Evolutionary conservation across 2,888 invertebrate species (phyloP), one percentile per base, ranked within the genome.

Genomic region (Diplolepis rosae): DNA sequence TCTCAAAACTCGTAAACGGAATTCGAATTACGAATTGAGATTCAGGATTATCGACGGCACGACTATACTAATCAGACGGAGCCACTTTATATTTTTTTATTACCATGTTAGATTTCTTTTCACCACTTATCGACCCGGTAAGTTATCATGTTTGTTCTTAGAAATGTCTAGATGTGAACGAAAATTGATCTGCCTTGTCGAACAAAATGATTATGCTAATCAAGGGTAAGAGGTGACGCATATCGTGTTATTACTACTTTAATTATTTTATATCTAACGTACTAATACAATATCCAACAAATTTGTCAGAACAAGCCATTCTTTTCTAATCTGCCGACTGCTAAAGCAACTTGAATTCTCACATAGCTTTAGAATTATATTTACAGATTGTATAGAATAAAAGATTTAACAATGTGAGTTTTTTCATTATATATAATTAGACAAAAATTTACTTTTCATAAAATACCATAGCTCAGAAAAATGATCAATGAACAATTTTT

Each of bases 151-250:
- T 50, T 39, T 24, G 4, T 39, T 56, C 18, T 18, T 22, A 39
- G 24, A 24, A 39, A n/a, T 39, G 39, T 39, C 39, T 24, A 39
- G 61, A 61, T 39, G 39, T n/a, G 39, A 61, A 61, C 27, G 15
- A 42, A 35, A 61, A 61, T 61, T 61, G 61, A 61, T 61, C 39
- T 27, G 39, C 39, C 61, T 24, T 61, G 39, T 61, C 61, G 61
- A 61, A 61, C 61, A 61, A 61, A 61, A 61, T 42, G 61, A 61
- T 61, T 61, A 61, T 61, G 61, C 39, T 61, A 39, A 61, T 61
- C 39, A 61, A 24, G 39, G 27, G 24, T n/a, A 61, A 61, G 39
- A 61, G 61, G 61, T 61, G 61, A 39, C 39, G 61, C 24, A 39
- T 27, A 61, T 35, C 15, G 24, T 61, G 61, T 39, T 61, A n/a